Base-by-base conservation (phyloP, 2,113 vertebrate genomes). In the Rynchops niger region DNA sequence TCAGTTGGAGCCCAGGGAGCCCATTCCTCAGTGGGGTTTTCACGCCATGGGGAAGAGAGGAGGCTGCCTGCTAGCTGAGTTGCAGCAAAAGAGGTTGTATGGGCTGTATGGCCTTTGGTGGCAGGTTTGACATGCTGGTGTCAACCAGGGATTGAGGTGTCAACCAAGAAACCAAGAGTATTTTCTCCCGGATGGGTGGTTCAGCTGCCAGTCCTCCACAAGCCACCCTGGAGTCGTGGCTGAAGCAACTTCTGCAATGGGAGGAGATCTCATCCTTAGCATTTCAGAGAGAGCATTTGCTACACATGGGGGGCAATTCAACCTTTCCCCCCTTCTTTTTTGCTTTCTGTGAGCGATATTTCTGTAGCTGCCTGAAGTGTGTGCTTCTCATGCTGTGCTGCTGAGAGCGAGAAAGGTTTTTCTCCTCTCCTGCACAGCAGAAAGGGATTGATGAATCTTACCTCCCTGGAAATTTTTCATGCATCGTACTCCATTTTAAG, bases 291-390 rank as follows among this genome's bases (percentile, higher is more conserved):
- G 26, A 55, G 12, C 21, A 11, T 50, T 69, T 82, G 52, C 34
- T 49, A 4, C 30, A 12, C 0, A 0, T 0, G 1, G 21, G 21
- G n/a, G 38, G 22, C 22, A 58, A 29, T 58, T 26, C 38, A 49
- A 15, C 55, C n/a, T 74, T 82, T 62, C 19, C 23, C 79, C 43
- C 63, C 34, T 90, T 66, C 20, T 42, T 56, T 80, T 55, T 50
- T 63, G 29, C 50, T 85, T 50, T 56, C 65, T 0, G 0, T 20
- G 32, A 25, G 76, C 42, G 23, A 5, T 52, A 14, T 34, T 62
- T n/a, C 76, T 42, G 9, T 32, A 32, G 38, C 29, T 67, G 25
- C 16, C 86, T 53, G 36, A 69, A 83, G 27, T 0, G 1, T 22
- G 17, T 12, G 6, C 56, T 69, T 78, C 76, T 87, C 36, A 21